These are phyloP conservation scores for Sclerurus mexicanus DNA, from an alignment of 2,113 vertebrate species.

Conservation along the genomic window DNA sequence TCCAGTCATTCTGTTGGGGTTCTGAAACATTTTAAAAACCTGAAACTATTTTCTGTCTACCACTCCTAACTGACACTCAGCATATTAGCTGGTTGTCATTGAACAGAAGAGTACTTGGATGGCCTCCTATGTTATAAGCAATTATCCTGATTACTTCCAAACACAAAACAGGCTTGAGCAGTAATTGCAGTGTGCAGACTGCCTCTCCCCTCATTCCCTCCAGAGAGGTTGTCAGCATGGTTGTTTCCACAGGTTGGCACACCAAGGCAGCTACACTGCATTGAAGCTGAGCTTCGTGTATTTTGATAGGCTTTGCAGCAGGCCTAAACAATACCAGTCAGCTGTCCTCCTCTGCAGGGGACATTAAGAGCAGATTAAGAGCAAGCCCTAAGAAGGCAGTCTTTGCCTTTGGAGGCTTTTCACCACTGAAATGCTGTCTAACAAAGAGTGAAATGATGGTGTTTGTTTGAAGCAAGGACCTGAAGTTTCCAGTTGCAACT, in stretches of 20 bases:
- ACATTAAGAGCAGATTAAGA: background rate
- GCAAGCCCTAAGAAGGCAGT: background rate
- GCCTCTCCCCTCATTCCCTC: accelerated
- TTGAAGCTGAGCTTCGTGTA: background rate
- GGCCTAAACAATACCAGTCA: background rate
- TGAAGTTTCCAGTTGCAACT: background rate
- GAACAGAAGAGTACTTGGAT: background rate
- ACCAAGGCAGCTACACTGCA: background rate
- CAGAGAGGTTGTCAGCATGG: accelerated
- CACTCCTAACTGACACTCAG: background rate
- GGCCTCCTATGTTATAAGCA: background rate
- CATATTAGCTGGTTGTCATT: background rate
- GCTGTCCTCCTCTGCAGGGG: background rate
- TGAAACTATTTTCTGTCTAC: background rate
- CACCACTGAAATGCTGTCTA: background rate
- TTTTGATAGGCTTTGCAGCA: background rate
- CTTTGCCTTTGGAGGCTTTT: background rate
- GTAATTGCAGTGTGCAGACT: accelerated
- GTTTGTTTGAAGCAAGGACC: background rate
- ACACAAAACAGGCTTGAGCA: background rate
- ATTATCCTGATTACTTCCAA: background rate
- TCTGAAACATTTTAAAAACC: background rate
- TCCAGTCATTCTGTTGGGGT: background rate
- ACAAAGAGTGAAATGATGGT: background rate
- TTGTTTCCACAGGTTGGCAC: background rate